Evolutionary conservation across 2,113 vertebrate genomes (phyloP).

Genomic region (Chaetorhynchus papuensis): DNA sequence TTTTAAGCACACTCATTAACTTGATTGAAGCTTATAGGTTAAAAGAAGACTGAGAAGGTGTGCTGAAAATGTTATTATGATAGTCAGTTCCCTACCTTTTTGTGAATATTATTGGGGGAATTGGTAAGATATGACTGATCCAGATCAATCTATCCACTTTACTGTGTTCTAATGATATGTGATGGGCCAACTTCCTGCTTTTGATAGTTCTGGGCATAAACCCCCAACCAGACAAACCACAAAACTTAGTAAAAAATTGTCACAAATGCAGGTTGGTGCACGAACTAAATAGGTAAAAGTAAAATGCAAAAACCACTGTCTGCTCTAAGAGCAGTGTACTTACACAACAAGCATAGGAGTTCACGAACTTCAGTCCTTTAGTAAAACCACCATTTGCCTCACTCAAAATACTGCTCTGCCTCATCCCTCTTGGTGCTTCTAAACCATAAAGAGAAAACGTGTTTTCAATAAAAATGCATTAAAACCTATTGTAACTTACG

Average conservation of each 20-base stretch:
- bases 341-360: background rate
- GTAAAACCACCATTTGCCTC: background rate
- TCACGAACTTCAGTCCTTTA: background rate
- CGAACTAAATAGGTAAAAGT: background rate
- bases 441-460: background rate
- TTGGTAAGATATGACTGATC: background rate
- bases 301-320: background rate
- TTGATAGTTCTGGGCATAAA: background rate
- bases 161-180: background rate
- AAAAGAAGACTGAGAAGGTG: background rate
- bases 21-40: background rate
- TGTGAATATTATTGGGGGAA: background rate
- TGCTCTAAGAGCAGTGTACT: background rate
- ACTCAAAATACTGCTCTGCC: background rate
- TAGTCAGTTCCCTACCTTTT: background rate
- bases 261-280: background rate
- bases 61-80: background rate
- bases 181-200: background rate
- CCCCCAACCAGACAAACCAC: background rate
- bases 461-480: background rate
- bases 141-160: rapidly evolving
- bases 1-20: background rate
- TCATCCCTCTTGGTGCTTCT: background rate
- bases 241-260: background rate
- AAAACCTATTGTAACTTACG: background rate